Percentiles rank a stretch among this genome's conserved stretches.
phyloP scores from a whole-genome alignment of 2,797 vertebrate species.

The Cetoscarus ocellatus region DNA sequence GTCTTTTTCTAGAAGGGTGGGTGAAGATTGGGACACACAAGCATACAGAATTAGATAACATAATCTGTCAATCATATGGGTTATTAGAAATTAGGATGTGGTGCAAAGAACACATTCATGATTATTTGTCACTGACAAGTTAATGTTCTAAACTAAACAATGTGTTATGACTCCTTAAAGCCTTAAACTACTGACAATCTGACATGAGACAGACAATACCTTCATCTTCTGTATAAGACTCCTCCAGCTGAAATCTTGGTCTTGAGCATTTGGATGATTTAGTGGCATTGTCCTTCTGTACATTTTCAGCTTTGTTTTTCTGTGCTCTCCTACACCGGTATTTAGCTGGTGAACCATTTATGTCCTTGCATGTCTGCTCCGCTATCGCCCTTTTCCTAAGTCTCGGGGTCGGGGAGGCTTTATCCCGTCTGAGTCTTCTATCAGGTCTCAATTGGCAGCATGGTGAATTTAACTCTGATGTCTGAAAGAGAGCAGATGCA shows the following conservation, averaged over 20 bases:
- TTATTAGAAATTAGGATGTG: background rate
- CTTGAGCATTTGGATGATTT: conserved; percentile 23
- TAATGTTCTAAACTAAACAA: too few relatives aligned
- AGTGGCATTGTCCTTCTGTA: background rate
- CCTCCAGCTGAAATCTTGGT: conserved; percentile 63
- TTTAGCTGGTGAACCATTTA: conserved; percentile 17
- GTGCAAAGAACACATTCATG: background rate
- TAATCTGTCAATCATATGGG: background rate
- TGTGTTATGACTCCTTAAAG: background rate
- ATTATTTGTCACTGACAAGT: too few relatives aligned
- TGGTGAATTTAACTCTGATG: conserved; percentile 19
- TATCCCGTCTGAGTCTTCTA: background rate
- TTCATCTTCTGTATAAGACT: conserved; percentile 39
- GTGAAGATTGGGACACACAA: background rate
- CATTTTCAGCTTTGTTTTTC: conserved; percentile 4
- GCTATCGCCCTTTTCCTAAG: conserved; percentile 14
- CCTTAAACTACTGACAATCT: background rate
- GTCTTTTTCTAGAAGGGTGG: conserved; percentile 52
- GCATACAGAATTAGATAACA: conserved; percentile 28
- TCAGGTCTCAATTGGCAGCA: conserved; percentile 11
- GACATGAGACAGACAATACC: conserved; percentile 52
- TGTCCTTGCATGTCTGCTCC: conserved; percentile 6
- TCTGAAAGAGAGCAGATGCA: conserved; percentile 49
- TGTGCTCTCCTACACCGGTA: conserved; percentile 5
- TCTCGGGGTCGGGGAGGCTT: conserved; percentile 2